Evolutionary conservation across 2,888 invertebrate species (phyloP).

Genomic region (Meta bourneti): DNA sequence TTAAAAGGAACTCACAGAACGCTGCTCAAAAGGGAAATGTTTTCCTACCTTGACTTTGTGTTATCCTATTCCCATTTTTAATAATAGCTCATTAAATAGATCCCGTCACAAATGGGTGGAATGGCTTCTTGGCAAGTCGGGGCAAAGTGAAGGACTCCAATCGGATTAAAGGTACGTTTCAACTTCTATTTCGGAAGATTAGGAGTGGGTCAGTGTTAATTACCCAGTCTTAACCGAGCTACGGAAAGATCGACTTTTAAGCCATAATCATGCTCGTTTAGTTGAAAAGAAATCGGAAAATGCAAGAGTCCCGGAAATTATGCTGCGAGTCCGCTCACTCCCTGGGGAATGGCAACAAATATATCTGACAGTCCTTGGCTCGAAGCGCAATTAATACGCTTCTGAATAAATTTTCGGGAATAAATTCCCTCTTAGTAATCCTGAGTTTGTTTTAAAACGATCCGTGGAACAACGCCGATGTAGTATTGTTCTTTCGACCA

Average conservation of each 20-base stretch:
- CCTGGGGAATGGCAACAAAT: slow-evolving; percentile 62
- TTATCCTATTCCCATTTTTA: background rate
- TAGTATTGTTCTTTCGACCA: slow-evolving; percentile 68
- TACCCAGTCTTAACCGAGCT: slow-evolving; percentile 34
- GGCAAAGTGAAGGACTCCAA: background rate
- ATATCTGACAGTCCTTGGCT: slow-evolving; percentile 53
- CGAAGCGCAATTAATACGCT: slow-evolving; percentile 73
- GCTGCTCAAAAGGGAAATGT: too few species aligned
- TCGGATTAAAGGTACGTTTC: slow-evolving; percentile 37
- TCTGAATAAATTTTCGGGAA: slow-evolving; percentile 39
- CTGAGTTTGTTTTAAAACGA: slow-evolving; percentile 70
- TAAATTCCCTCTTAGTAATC: slow-evolving; percentile 36
- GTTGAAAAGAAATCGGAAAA: slow-evolving; percentile 60
- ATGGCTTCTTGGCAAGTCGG: background rate
- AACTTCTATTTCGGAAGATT: slow-evolving; percentile 38
- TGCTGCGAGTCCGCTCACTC: slow-evolving; percentile 41
- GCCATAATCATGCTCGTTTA: slow-evolving; percentile 34
- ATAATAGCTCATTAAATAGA: slow-evolving; percentile 8
- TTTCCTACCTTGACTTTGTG: too few species aligned
- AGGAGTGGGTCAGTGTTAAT: slow-evolving; percentile 68
- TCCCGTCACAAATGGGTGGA: background rate
- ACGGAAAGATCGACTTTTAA: slow-evolving; percentile 35
- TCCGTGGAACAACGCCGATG: slow-evolving; percentile 28
- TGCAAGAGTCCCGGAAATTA: slow-evolving; percentile 38
- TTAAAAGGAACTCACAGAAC: too few species aligned